A percentile compares a stretch with the other conserved stretches of the same genome.
phyloP scores from a whole-genome alignment of 2,888 invertebrate species.

The Trypoxylon attenuatum region DNA sequence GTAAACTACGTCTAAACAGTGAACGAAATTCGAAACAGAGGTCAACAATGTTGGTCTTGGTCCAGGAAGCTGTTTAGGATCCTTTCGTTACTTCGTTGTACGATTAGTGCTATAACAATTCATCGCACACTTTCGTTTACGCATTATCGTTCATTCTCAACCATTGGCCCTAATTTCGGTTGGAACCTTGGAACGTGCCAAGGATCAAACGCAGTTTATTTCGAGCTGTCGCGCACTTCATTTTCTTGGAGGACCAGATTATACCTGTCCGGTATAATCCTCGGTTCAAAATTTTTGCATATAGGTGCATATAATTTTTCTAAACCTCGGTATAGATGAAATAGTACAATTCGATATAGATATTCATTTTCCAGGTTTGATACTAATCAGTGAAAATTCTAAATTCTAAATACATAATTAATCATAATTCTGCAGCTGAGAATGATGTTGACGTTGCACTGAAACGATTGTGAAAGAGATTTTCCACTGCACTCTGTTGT shows the following conservation, averaged over 20 bases:
- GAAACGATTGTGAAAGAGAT: no score
- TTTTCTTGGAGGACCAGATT: conserved; percentile 62
- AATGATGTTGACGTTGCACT: no score
- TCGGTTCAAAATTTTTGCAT: conserved; percentile 24
- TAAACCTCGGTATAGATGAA: conserved; percentile 50
- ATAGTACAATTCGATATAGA: no score
- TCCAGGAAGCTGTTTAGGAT: conserved; percentile 21
- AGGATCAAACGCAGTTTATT: conserved; percentile 64
- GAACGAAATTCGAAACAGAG: not conserved
- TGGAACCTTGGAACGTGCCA: conserved; percentile 59
- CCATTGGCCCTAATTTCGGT: conserved; percentile 57
- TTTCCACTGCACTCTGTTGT: no score
- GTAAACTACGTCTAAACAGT: no score
- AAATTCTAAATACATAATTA: no score
- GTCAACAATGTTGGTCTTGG: not conserved
- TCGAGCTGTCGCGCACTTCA: conserved; percentile 62
- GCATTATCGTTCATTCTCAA: conserved; percentile 52
- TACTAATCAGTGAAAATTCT: no score
- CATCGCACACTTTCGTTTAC: conserved; percentile 20
- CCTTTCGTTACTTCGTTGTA: conserved; percentile 6
- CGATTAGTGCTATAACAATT: conserved; percentile 9
- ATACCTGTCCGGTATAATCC: conserved; percentile 56
- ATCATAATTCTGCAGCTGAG: no score
- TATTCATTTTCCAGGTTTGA: no score
- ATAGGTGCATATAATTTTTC: conserved; percentile 6